Evolutionary conservation across 2,113 vertebrate species (phyloP).

Genomic region (Empidonax alnorum): DNA sequence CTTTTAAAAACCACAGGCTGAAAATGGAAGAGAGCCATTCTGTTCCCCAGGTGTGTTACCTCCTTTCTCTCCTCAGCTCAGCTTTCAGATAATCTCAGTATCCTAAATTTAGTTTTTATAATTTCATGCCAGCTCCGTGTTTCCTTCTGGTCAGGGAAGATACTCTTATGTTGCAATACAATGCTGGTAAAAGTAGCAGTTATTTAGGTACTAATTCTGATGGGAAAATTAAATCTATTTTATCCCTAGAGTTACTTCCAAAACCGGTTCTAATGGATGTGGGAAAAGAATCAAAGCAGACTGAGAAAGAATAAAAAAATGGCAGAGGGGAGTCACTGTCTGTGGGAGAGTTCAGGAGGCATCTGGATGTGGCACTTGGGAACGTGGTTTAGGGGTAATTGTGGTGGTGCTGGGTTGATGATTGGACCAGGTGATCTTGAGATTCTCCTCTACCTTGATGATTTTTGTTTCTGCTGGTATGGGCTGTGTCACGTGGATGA

Average conservation of each 20-base stretch:
- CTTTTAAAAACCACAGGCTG: background rate
- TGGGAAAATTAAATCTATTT: background rate
- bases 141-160: background rate
- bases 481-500: rapidly evolving
- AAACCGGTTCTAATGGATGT: background rate
- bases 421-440: background rate
- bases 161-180: background rate
- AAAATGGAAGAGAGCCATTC: background rate
- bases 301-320: background rate
- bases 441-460: background rate
- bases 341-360: background rate
- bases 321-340: background rate
- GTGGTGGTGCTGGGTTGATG: background rate
- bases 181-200: background rate
- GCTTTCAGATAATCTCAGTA: background rate
- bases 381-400: background rate
- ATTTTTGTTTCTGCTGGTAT: background rate
- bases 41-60: background rate
- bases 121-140: background rate
- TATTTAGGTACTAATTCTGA: background rate
- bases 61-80: background rate
- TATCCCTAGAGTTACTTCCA: background rate
- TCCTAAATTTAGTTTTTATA: background rate
- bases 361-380: background rate
- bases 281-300: background rate